Evolutionary conservation across 2,888 invertebrate genomes (phyloP).

Genomic region (Laothoe populi): DNA sequence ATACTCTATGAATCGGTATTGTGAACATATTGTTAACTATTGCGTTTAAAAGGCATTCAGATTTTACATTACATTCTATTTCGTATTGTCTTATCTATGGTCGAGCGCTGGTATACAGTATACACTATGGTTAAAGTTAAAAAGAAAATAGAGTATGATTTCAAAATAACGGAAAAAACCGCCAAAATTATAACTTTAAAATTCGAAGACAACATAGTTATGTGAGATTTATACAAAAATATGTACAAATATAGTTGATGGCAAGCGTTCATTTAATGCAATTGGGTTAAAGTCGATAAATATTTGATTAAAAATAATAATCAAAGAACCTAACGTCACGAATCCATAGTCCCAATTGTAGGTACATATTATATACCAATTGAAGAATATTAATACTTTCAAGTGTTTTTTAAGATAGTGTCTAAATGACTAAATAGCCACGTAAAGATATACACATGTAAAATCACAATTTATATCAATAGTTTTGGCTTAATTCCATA

Average conservation of each 20-base stretch:
- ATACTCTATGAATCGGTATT: conserved; percentile 66
- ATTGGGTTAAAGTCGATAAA: background rate
- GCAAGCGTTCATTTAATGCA: background rate
- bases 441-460: conserved; percentile 15
- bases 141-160: conserved; percentile 31
- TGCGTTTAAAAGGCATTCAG: conserved; percentile 78
- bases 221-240: conserved; percentile 2
- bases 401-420: conserved; percentile 1
- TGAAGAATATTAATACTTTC: background rate
- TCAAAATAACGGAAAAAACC: conserved; percentile 30
- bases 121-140: conserved; percentile 37
- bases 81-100: conserved; percentile 84
- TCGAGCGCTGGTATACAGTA: conserved; percentile 57
- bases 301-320: conserved; percentile 8
- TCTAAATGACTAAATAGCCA: background rate
- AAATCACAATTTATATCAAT: conserved; percentile 20
- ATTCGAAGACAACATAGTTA: background rate
- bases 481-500: conserved; percentile 17
- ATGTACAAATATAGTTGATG: background rate
- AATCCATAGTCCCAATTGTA: background rate
- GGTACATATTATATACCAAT: conserved; percentile 5
- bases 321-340: background rate
- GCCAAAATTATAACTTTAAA: conserved; percentile 16
- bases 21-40: conserved; percentile 78
- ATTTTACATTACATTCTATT: conserved; percentile 67